Evolutionary conservation across 2,797 vertebrate genomes (phyloP).

Genomic region (Onychomys torridus): DNA sequence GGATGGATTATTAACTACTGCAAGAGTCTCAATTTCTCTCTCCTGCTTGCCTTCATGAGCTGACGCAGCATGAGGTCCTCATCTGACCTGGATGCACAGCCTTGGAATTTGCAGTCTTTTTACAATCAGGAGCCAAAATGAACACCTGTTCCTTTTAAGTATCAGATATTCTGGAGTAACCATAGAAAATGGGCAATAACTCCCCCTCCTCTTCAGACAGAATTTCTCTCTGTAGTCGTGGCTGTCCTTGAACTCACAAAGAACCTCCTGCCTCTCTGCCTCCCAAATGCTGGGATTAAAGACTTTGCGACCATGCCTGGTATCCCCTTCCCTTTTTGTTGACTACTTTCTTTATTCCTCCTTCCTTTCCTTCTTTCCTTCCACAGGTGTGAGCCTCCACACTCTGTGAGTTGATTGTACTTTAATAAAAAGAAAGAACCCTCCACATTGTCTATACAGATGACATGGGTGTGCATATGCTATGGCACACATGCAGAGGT

Average conservation of each 20-base stretch:
- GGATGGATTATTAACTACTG: background rate
- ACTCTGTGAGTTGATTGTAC: background rate
- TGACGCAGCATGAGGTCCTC: background rate
- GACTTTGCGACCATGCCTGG: too few relatives aligned
- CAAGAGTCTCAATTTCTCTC: background rate
- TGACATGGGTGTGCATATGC: background rate
- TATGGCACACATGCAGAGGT: background rate
- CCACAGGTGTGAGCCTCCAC: too few relatives aligned
- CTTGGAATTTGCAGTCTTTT: background rate
- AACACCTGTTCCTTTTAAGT: background rate
- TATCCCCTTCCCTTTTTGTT: too few relatives aligned
- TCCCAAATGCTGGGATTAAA: background rate
- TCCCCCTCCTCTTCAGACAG: too few relatives aligned
- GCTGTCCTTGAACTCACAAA: background rate
- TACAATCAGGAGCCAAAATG: background rate
- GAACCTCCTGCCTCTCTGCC: too few relatives aligned
- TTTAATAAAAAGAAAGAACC: background rate
- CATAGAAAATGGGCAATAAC: background rate
- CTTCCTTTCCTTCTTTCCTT: background rate
- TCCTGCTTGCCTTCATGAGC: background rate
- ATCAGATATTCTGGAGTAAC: background rate
- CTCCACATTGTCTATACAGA: background rate
- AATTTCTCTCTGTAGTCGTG: background rate
- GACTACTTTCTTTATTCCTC: too few relatives aligned
- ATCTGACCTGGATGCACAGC: background rate